Evolutionary conservation across 2,888 invertebrate genomes (phyloP).

Genomic region (Sussaba pulchella): DNA sequence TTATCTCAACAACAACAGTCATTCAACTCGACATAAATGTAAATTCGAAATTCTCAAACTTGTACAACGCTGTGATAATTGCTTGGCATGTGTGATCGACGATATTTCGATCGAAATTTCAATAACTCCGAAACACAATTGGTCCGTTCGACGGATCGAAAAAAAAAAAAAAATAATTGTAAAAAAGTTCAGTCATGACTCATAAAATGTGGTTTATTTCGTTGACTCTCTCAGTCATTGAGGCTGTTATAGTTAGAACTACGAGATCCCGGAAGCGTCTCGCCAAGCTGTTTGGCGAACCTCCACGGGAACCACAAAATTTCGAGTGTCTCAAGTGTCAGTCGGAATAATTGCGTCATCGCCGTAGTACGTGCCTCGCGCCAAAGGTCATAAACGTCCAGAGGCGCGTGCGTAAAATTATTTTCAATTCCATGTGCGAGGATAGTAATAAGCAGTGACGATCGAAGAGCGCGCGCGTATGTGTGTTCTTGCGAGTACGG

Average conservation of each 20-base stretch:
- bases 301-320: not conserved
- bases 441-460: not conserved
- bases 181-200: too few species aligned
- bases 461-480: too few species aligned
- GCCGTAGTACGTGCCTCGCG: not conserved
- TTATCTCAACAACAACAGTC: not conserved
- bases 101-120: too few species aligned
- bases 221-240: not conserved
- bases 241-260: not conserved
- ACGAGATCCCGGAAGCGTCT: not conserved
- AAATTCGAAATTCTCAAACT: not conserved
- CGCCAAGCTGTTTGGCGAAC: not conserved
- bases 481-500: constrained; percentile 9
- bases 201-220: too few species aligned
- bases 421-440: constrained; percentile 7
- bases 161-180: too few species aligned
- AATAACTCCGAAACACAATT: too few species aligned
- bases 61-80: not conserved
- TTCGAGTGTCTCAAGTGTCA: not conserved
- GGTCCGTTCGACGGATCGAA: too few species aligned
- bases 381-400: not conserved
- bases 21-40: constrained; percentile 4
- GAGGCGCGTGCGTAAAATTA: constrained; percentile 8
- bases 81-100: too few species aligned
- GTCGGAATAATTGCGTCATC: constrained; percentile 3